Base-by-base conservation (phyloP, 2,797 vertebrate species). In the Paratrypauchen microcephalus region DNA sequence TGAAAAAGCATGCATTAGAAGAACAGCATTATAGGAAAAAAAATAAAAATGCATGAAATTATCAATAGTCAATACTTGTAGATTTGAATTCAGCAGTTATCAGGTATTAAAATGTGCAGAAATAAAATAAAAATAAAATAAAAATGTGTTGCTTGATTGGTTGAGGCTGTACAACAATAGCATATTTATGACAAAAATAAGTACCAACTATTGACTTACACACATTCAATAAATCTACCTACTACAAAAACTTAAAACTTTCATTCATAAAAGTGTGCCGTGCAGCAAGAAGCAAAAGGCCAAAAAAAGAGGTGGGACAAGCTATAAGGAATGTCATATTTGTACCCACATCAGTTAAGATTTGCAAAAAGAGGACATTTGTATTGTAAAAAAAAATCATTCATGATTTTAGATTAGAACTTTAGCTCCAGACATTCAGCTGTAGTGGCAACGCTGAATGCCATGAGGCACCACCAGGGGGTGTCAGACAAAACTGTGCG, bases 161-260 rank as follows among this genome's bases (percentile, higher is more conserved):
- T 69, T 67, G 36, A 39, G 77, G 65, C 75, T 60, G 63, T 72
- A 32, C 52, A 39, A 63, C 36, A 30, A 64, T 36, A 87, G 79
- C 71, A 71, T 66, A 68, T 59, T 28, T n/a, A 66, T 8, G 69
- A 81, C 81, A 82, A 62, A 68, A 67, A 81, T 68, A 62, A 67
- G 76, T 19, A 50, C 65, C 47, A 71, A 72, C 72, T 74, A 81
- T 54, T 75, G 66, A 62, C 69, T 74, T 81, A 75, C 79, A 84
- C 71, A 91, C 89, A 90, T 90, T 92, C 90, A 86, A 39, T 66
- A 59, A 76, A 78, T 82, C 77, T 83, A 89, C 78, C 52, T 36
- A 72, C 64, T 76, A 87, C 54, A 26, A 75, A 80, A 79, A 84
- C 66, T 65, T 30, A 63, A 80, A 81, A 76, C 50, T 68, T 68